A percentile compares a stretch with the other conserved stretches of the same genome.
Conservation (phyloP, 2,888 invertebrate genomes). For the Drosophila birchii region DNA sequence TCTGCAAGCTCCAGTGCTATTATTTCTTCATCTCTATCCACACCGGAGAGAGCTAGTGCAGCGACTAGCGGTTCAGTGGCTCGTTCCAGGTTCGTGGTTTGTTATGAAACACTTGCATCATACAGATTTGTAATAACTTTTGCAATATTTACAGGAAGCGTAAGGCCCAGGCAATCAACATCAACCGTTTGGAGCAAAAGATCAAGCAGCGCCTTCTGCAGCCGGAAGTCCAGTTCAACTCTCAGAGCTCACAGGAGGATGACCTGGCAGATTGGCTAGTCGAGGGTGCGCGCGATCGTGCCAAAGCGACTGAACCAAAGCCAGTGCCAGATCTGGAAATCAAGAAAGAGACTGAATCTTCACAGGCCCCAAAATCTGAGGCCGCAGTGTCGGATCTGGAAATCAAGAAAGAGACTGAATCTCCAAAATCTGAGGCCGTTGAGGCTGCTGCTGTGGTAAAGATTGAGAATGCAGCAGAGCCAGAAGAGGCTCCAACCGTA, state of each 20-base stretch:
- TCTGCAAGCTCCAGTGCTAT: not conserved
- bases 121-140: not conserved
- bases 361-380: not conserved
- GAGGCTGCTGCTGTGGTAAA: not conserved
- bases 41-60: too few relatives aligned
- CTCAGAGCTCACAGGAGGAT: conserved; percentile 73
- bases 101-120: conserved; percentile 45
- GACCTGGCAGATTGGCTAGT: conserved; percentile 14
- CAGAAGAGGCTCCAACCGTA: not conserved
- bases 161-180: conserved; percentile 58
- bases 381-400: too few relatives aligned
- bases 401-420: too few relatives aligned
- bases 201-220: conserved; percentile 54
- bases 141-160: conserved; percentile 69
- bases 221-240: conserved; percentile 68
- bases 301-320: not conserved
- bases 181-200: conserved; percentile 61
- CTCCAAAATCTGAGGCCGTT: too few relatives aligned
- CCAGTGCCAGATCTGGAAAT: not conserved
- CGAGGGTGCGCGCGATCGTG: not conserved
- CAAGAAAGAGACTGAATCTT: not conserved
- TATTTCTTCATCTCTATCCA: too few relatives aligned
- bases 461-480: not conserved
- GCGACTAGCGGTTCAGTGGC: not conserved
- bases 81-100: conserved; percentile 8